Base-by-base conservation (phyloP, 2,888 invertebrate genomes). In the Archaeoteleia sp. region DNA sequence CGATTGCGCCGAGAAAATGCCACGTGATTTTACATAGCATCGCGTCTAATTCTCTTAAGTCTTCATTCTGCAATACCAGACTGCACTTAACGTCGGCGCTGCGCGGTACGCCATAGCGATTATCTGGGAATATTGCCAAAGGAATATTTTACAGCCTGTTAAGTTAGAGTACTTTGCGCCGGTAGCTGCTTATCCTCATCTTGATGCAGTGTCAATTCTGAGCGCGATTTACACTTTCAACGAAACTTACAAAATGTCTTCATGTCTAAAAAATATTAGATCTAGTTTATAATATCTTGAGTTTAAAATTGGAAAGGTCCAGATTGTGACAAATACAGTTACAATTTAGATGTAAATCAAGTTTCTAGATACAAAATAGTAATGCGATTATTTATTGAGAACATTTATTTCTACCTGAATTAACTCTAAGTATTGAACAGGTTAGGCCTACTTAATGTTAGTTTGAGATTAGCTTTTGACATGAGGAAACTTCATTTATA, bases 81-180 rank as follows among this genome's bases (percentile, higher is more conserved):
- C 42, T 42, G 42, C 42, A 42, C 42, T 42, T 42, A 42, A 42
- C 42, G 27, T 42, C 42, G 27, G 13, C 42, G 25, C 20, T 37
- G 32, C 42, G 42, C 29, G 51, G 43, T 39, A 49, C 43, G 34
- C 42, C 46, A 15, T 46, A 46, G 29, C 46, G 39, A 37, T 17
- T 25, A 45, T 15, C 23, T 42, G 62, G 62, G 62, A 62, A 54
- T 15, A 17, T 17, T 27, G 62, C 62, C 57, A 65, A 45, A 57
- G 54, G 10, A 25, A 35, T 53, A 49, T 13, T 55, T 58, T 10
- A 66, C 53, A 32, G 53, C 8, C 40, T 37, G 51, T 65, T 48
- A 34, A 40, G 42, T 49, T 35, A 27, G 17, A 14, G 14, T 10
- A 20, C 23, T 40, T 12, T 40, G 15, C 23, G 10, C 23, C 9